Percentiles rank a stretch among this genome's conserved stretches.
Evolutionary conservation across 1,140 invertebrate species (phyloP).

Genomic region (Tyrophagus putrescentiae): DNA sequence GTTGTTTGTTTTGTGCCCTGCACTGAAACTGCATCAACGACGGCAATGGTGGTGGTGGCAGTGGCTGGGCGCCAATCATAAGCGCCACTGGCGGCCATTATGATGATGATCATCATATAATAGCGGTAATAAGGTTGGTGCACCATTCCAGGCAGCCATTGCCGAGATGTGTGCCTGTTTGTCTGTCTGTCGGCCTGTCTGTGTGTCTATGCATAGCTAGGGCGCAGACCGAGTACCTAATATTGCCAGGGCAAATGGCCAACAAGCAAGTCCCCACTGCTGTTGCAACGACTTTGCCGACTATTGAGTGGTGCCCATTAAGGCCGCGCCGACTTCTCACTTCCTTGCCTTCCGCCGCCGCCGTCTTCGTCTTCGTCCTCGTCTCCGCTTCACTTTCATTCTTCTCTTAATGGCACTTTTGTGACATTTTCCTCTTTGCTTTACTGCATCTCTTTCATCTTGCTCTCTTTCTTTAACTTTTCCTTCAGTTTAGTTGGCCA

Average conservation of each 20-base stretch:
- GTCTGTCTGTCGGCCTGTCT: too few species aligned
- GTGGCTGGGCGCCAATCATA: slow-evolving; percentile 8
- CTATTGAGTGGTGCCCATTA: slow-evolving; percentile 15
- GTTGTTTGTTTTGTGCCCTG: too few species aligned
- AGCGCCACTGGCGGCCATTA: slow-evolving; percentile 14
- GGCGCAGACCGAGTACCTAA: background rate
- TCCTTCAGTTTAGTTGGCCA: too few species aligned
- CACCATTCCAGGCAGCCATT: slow-evolving; percentile 9
- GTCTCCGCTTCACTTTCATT: slow-evolving; percentile 6
- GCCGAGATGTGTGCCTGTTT: too few species aligned
- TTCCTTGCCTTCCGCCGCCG: too few species aligned
- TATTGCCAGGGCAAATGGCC: slow-evolving; percentile 5
- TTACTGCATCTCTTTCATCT: slow-evolving; percentile 3
- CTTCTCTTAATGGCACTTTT: slow-evolving; percentile 16
- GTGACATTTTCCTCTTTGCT: slow-evolving; percentile 14
- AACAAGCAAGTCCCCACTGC: too few species aligned
- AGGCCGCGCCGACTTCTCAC: slow-evolving; percentile 14
- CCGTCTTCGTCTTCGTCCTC: too few species aligned
- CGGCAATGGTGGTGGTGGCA: too few species aligned
- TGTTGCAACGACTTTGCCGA: background rate
- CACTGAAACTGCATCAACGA: too few species aligned
- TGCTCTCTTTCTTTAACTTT: background rate
- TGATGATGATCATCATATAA: slow-evolving; percentile 11
- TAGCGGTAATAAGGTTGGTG: slow-evolving; percentile 13
- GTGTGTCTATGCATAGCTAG: background rate